Evolutionary conservation across 2,797 vertebrate species (phyloP).

Genomic region (Esox masquinongy): DNA sequence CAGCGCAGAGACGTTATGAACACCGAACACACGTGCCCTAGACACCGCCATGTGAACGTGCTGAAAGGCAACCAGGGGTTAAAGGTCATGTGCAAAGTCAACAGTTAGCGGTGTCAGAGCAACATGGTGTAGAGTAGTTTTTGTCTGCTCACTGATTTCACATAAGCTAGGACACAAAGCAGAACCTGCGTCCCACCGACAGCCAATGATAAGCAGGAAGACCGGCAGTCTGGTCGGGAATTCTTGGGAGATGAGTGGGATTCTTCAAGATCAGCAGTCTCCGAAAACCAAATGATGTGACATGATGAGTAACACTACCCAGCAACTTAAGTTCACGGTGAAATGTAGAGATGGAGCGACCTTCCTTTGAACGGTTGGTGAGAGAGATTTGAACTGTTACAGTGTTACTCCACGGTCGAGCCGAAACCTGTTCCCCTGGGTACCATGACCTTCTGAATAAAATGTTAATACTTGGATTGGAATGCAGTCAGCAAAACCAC

Average conservation of each 20-base stretch:
- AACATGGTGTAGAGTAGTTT: conserved; percentile 39
- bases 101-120: conserved; percentile 35
- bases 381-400: not conserved
- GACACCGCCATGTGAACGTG: conserved; percentile 7
- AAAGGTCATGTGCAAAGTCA: conserved; percentile 46
- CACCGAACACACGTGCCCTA: conserved; percentile 2
- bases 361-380: not conserved
- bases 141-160: conserved; percentile 64
- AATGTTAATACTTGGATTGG: conserved; percentile 77
- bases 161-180: conserved; percentile 47
- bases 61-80: conserved; percentile 49
- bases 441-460: conserved; percentile 9
- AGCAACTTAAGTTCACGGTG: not conserved
- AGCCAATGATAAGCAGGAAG: conserved; percentile 62
- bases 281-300: conserved; percentile 8
- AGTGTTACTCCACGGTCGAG: not conserved
- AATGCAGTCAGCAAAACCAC: conserved; percentile 64
- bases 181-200: conserved; percentile 57
- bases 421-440: too few relatives aligned
- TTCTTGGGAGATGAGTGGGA: conserved; percentile 41
- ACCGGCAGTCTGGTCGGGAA: conserved; percentile 35
- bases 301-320: not conserved
- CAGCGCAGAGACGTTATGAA: not conserved
- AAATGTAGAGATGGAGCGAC: not conserved
- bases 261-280: conserved; percentile 22